Percentiles rank a stretch among this genome's conserved stretches.
Evolutionary conservation across 2,113 vertebrate genomes (phyloP).

Genomic region (Cygnus atratus): DNA sequence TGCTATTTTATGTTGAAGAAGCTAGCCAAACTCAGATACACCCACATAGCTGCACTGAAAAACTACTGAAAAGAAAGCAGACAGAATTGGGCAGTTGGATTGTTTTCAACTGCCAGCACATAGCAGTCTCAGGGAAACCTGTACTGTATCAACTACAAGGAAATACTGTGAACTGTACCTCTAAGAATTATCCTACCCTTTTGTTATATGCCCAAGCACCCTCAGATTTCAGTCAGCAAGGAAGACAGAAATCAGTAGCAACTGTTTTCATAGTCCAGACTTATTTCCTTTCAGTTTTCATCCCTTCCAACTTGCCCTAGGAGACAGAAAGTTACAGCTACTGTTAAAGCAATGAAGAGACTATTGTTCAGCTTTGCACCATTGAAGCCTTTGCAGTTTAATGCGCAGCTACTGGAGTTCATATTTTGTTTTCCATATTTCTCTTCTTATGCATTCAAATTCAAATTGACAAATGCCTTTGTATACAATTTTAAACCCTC

Average conservation of each 20-base stretch:
- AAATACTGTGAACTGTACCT: background rate
- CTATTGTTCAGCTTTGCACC: conserved; percentile 3
- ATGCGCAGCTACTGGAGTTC: conserved; percentile 36
- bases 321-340: conserved; percentile 55
- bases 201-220: background rate
- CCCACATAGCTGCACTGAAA: background rate
- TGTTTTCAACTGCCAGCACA: background rate
- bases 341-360: conserved; percentile 43
- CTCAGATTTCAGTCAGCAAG: background rate
- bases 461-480: conserved; percentile 81
- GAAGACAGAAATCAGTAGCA: background rate
- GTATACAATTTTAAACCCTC: conserved; percentile 78
- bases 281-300: conserved; percentile 25
- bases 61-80: background rate
- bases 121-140: background rate
- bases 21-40: background rate
- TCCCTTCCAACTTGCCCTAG: conserved; percentile 22
- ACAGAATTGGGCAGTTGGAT: background rate
- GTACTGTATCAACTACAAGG: background rate
- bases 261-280: background rate
- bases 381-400: conserved; percentile 32
- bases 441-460: conserved; percentile 77
- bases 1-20: background rate
- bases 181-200: background rate
- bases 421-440: conserved; percentile 53